Evolutionary conservation across 2,113 vertebrate species (phyloP).

Genomic region (Probosciger aterrimus): DNA sequence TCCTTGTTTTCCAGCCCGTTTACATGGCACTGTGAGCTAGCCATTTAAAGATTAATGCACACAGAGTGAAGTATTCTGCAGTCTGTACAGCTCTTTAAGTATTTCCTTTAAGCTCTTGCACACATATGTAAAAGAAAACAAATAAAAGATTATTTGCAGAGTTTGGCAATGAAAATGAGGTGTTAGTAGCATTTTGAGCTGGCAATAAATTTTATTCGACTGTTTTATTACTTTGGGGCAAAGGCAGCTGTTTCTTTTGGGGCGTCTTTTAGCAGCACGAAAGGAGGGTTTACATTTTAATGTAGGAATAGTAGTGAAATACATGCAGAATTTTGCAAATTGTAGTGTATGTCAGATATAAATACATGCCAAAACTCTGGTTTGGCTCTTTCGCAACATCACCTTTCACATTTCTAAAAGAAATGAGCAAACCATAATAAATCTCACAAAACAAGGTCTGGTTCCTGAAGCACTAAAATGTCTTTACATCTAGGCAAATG

Average conservation of each 20-base stretch:
- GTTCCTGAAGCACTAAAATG: neutral
- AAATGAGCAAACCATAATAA: neutral
- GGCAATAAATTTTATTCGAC: constrained; percentile 41
- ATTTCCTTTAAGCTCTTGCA: constrained; percentile 33
- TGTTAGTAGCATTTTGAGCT: constrained; percentile 46
- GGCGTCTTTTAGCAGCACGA: neutral
- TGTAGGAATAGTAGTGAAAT: neutral
- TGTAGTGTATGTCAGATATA: neutral
- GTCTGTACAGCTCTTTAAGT: neutral
- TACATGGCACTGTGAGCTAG: neutral
- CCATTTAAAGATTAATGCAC: neutral
- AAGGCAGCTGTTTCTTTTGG: constrained; percentile 21
- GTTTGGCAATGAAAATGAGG: constrained; percentile 41
- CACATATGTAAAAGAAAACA: constrained; percentile 48
- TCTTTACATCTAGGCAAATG: neutral
- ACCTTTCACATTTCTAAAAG: neutral
- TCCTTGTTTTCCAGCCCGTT: neutral
- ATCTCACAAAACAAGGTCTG: neutral
- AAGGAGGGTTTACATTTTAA: neutral
- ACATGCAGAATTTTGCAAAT: neutral
- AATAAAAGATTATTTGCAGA: constrained; percentile 49
- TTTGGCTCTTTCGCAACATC: neutral
- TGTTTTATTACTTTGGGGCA: constrained; percentile 10
- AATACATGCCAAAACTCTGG: neutral
- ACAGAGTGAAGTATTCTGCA: neutral